Base-by-base conservation (phyloP, 1,140 invertebrate species). In the Tachypleus tridentatus region DNA sequence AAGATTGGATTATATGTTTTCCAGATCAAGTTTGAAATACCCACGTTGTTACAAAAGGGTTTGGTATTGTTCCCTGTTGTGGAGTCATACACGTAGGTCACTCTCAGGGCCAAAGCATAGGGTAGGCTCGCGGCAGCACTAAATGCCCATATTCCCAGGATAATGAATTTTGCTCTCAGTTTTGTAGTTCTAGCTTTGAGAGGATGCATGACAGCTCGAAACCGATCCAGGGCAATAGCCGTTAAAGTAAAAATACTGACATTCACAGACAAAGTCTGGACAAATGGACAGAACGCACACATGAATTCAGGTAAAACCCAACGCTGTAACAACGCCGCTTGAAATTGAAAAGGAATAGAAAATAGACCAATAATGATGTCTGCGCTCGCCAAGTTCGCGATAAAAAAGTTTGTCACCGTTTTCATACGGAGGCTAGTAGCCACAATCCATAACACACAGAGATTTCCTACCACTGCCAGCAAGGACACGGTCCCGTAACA, bases 391-490 rank as follows among this genome's bases (percentile, higher is more conserved):
- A 96, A 78, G 74, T 95, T 96, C 10, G 93, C 88, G 70, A 97
- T 91, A 77, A 95, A 93, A 73, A 89, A 89, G 77, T 95, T 95
- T 2, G 92, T 95, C 4, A 94, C 88, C 0, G 89, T 93, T 51
- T 89, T 79, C 89, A 97, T 93, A 2, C 83, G 81, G 50, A 85
- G 84, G 74, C 93, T 92, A 48, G 87, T 79, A 70, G 88, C 88
- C 2, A 97, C 90, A 0, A 90, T 91, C 29, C 88, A 80, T 72
- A 90, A 90, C 4, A 97, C 93, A 8, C 95, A 78, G 4, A 84
- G 82, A 75, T 97, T 97, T 0, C 93, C 93, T 11, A 91, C 76
- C 5, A 94, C 71, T 56, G 89, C 86, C 56, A 91, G 73, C 2
- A 89, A 78, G 47, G 88, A 90, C 72, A 92, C 91, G 51, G 82